Base-by-base conservation (phyloP, 1,140 invertebrate species). In the Drosophila sp. region DNA sequence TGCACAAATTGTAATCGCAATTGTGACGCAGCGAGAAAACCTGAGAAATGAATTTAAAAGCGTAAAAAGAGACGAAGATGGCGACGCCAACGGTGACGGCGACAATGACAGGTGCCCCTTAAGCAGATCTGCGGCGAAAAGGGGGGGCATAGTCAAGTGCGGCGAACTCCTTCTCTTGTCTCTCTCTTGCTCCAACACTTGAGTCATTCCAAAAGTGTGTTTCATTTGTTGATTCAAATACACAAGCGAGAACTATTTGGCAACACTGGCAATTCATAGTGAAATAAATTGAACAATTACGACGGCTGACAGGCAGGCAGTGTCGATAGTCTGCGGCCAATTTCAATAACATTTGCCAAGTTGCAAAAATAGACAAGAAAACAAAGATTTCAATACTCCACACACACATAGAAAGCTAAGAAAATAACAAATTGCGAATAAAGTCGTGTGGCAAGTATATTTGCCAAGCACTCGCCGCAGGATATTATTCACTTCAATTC, bases 1-100 rank as follows among this genome's bases (percentile, higher is more conserved):
- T 67, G 73, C 69, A 78, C 64, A 86, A 69, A 69, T 76, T 76
- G 80, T 80, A 80, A 72, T 29, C 46, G 57, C 48, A 54, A 64
- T 57, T 71, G 61, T 57, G 54, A 50, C 71, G 54, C 41, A 53
- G 63, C 51, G 65, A 65, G 53, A 83, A 62, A 81, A 67, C 45
- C 67, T 65, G 66, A 83, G 78, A 77, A 71, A 25, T 56, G 45
- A 67, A 74, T 80, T 70, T 63, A 40, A 86, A 72, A 72, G 69
- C 62, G 58, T 69, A 71, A 77, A 51, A 41, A 46, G 58, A 48
- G 21, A 29, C 9, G 27, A 61, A 50, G 56, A 50, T 29, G 38
- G 51, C 62, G 41, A 58, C 57, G 21, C 21, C 21, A 54, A 45
- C 18, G 38, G 53, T 9, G 59, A 34, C 13, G 5, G 54, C 29